Evolutionary conservation across 1,140 invertebrate species (phyloP).

Genomic region (Sycophaga agraensis): DNA sequence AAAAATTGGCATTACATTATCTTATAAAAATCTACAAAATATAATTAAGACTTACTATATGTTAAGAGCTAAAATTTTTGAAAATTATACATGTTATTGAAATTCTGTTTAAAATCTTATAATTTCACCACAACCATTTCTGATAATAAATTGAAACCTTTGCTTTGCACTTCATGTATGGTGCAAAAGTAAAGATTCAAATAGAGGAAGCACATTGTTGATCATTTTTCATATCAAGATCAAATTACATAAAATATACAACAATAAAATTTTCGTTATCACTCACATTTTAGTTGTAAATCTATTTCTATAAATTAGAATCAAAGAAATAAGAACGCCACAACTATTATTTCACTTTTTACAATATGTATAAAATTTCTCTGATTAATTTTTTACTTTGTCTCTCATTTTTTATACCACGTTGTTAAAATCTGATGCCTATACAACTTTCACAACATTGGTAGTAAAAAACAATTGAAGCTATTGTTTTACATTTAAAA

Average conservation of each 20-base stretch:
- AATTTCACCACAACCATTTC: conserved; percentile 24
- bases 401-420: not conserved
- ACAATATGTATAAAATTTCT: conserved; percentile 11
- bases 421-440: not conserved
- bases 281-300: too few species aligned
- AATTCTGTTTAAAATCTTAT: conserved; percentile 17
- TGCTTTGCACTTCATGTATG: conserved; percentile 33
- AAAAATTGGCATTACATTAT: too few species aligned
- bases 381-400: not conserved
- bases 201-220: conserved; percentile 51
- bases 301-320: conserved; percentile 2
- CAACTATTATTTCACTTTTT: conserved; percentile 5
- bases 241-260: too few species aligned
- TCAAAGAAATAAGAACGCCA: too few species aligned
- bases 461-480: not conserved
- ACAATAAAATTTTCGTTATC: too few species aligned
- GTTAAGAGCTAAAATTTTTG: conserved; percentile 10
- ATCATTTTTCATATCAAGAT: too few species aligned
- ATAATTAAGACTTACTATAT: too few species aligned
- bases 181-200: conserved; percentile 46
- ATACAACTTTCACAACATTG: conserved; percentile 1
- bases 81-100: conserved; percentile 21
- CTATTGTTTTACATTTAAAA: not conserved
- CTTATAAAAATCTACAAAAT: too few species aligned
- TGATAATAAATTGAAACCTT: too few species aligned